Evolutionary conservation across 1,140 invertebrate genomes (phyloP).

Genomic region (fruit fly (Drosophila melanogaster)): DNA sequence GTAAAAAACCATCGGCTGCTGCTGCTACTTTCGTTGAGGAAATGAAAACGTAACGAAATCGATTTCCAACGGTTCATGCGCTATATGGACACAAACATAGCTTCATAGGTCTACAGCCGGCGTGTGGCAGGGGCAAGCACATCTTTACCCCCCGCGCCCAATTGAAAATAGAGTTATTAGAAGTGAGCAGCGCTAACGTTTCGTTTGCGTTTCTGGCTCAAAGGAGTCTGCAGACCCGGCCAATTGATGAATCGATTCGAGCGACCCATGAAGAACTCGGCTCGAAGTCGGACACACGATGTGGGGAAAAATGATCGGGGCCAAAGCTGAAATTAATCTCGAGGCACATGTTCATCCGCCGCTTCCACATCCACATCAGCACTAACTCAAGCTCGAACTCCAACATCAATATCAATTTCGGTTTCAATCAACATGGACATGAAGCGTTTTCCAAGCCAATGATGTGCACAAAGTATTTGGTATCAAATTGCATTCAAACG

Average conservation of each 20-base stretch:
- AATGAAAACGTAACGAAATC: conserved; percentile 82
- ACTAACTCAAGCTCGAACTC: conserved; percentile 22
- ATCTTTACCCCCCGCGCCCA: conserved; percentile 31
- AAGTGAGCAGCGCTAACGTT: conserved; percentile 58
- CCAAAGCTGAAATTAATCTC: conserved; percentile 55
- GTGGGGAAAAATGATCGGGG: conserved; percentile 27
- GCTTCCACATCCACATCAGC: conserved; percentile 9
- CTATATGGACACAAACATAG: conserved; percentile 36
- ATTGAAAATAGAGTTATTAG: conserved; percentile 74
- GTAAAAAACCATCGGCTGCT: conserved; percentile 28
- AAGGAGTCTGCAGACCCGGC: conserved; percentile 26
- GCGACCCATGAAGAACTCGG: conserved; percentile 35
- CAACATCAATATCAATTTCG: conserved; percentile 63
- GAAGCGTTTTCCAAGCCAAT: conserved; percentile 47
- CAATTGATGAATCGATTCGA: conserved; percentile 60
- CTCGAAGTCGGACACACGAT: conserved; percentile 26
- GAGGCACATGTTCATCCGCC: conserved; percentile 39
- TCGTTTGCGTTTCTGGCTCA: conserved; percentile 45
- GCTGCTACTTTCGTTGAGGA: conserved; percentile 72
- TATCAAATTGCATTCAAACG: conserved; percentile 50
- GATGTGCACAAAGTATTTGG: conserved; percentile 64
- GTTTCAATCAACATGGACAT: conserved; percentile 63
- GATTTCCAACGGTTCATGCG: conserved; percentile 70
- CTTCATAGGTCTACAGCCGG: conserved; percentile 33
- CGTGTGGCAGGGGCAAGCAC: conserved; percentile 61